phyloP scores from a whole-genome alignment of 2,113 vertebrate genomes.

The Chionomys nivalis region DNA sequence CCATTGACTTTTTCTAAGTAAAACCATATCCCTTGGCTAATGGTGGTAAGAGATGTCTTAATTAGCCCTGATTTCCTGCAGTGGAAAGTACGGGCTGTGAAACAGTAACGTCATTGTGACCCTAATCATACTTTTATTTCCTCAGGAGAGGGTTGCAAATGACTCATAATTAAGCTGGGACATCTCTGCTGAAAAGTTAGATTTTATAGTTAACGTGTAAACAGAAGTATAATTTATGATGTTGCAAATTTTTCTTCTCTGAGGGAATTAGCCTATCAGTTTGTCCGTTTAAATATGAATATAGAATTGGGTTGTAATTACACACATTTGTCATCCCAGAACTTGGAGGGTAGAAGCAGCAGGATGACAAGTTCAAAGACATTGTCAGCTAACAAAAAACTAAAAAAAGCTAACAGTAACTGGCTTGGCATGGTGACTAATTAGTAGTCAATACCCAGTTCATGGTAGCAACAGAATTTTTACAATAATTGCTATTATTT shows the following conservation, averaged over 20 bases:
- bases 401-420: not conserved
- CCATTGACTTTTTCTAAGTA: constrained; percentile 13
- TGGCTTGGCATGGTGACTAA: not conserved
- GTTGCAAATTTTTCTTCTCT: constrained; percentile 50
- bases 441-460: not conserved
- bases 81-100: constrained; percentile 43
- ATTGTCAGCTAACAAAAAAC: not conserved
- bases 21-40: constrained; percentile 40
- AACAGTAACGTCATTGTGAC: constrained; percentile 37
- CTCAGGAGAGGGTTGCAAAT: not conserved
- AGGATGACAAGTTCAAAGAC: not conserved
- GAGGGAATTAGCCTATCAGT: not conserved
- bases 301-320: not conserved
- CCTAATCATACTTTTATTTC: constrained; percentile 50
- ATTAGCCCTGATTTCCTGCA: constrained; percentile 60
- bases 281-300: constrained; percentile 2
- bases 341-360: not conserved
- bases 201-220: constrained; percentile 46
- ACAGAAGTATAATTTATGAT: constrained; percentile 50
- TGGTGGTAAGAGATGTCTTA: constrained; percentile 54
- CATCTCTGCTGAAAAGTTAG: constrained; percentile 36
- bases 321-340: not conserved
- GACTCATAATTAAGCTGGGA: constrained; percentile 48
- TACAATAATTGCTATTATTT: constrained; percentile 14
- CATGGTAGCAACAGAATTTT: not conserved